Evolutionary conservation across 2,888 invertebrate genomes (phyloP), one percentile per base, ranked within the genome.

Genomic region (Reticulitermes lucifugus): DNA sequence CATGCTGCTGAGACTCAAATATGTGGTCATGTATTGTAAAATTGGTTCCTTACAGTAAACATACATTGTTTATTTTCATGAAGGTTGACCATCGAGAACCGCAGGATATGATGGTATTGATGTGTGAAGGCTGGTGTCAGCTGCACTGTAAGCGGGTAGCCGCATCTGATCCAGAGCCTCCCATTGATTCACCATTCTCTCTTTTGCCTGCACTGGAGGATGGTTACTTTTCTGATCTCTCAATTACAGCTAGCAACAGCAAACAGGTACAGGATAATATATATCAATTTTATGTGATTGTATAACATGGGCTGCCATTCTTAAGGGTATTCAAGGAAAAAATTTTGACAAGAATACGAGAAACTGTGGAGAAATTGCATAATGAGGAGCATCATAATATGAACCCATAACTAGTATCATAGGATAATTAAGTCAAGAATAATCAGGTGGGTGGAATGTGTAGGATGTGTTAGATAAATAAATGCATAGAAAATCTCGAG

Each of bases 151-250:
- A 93, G 88, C 91, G 93, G 88, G 91, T 94, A 75, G 90, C 90
- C 86, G 91, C 92, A 73, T 91, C 91, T 77, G 91, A 91, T 84
- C 90, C 90, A 1, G 91, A 90, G 81, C 88, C 91, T 71, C 91
- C 91, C 1, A 90, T 91, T 86, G 93, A 93, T 88, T 91, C 92
- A 71, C 93, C 94, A 14, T 94, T 93, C 89, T 93, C 93, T n/a
- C 92, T 94, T 86, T 90, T 93, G n/a, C 92, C 93, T 84, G 94
- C 95, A 60, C 90, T 95, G 83, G 93, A 93, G 87, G 94, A 94
- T 88, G 93, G 94, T 0, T 95, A 93, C 89, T 95, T 95, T 89
- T 93, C 93, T 86, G 95, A 95, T 90, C 90, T 93, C 85, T 90
- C 90, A 41, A 90, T 94, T n/a, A 90, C 89, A 79, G 91, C 93